Conservation (phyloP, 2,888 invertebrate genomes). For the Andrena hattorfiana region DNA sequence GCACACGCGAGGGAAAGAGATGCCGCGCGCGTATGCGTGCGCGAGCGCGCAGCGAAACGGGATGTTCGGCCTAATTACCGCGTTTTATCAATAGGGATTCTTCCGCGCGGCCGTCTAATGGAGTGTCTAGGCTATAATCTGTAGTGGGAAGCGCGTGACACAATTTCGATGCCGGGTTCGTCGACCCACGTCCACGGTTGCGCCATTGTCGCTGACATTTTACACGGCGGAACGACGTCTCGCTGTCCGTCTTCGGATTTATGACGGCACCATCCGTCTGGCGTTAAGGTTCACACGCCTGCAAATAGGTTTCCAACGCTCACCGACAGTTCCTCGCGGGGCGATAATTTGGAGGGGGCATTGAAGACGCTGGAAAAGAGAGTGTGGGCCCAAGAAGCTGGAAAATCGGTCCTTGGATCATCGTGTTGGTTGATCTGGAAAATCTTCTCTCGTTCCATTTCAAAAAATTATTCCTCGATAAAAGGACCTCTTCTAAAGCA, state of each 20-base stretch:
- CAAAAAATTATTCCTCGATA: too few species aligned
- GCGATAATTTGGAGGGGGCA: too few species aligned
- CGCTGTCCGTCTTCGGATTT: conserved; percentile 51
- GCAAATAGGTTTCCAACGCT: background rate
- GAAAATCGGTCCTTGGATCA: too few species aligned
- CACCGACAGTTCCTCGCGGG: background rate
- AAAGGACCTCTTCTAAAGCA: too few species aligned
- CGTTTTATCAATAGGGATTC: conserved; percentile 75
- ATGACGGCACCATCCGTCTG: conserved; percentile 41
- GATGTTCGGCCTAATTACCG: conserved; percentile 74
- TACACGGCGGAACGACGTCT: conserved; percentile 48
- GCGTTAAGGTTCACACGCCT: conserved; percentile 34
- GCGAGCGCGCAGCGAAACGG: conserved; percentile 48
- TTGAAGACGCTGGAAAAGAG: too few species aligned
- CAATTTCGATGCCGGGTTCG: conserved; percentile 68
- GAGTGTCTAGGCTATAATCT: conserved; percentile 67
- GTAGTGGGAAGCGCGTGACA: conserved; percentile 67
- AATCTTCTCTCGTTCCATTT: too few species aligned
- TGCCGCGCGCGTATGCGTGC: background rate
- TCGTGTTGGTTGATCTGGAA: too few species aligned
- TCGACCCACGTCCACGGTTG: conserved; percentile 59
- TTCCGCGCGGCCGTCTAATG: conserved; percentile 63
- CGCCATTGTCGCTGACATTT: conserved; percentile 67
- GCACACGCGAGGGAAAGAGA: conserved; percentile 7
- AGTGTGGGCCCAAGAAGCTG: too few species aligned